A percentile compares a stretch with the other conserved stretches of the same genome.
phyloP scores from a whole-genome alignment of 2,113 vertebrate genomes.

The Cryptotis parvus region DNA sequence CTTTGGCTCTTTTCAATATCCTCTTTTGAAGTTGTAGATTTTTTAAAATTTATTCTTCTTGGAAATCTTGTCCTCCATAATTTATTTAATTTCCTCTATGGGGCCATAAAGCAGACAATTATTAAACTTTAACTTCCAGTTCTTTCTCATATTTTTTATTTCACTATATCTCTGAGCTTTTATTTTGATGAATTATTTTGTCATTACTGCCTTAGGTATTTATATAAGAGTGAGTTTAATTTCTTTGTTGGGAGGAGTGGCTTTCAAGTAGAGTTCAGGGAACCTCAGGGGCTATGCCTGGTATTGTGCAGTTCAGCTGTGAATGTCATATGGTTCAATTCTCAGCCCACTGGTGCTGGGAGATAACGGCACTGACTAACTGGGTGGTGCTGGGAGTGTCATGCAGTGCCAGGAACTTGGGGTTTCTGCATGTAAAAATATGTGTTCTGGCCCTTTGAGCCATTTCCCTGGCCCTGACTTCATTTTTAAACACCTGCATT shows the following conservation, averaged over 20 bases:
- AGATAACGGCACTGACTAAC: no score
- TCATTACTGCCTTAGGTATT: slow-evolving; percentile 7
- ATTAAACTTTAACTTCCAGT: neutral
- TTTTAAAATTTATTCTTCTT: neutral
- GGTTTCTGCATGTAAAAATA: no score
- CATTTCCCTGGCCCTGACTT: neutral
- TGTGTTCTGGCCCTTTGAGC: no score
- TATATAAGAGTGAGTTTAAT: neutral
- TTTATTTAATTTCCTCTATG: neutral
- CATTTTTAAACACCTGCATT: neutral
- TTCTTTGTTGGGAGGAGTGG: no score
- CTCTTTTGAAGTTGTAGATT: neutral
- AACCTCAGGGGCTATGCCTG: no score
- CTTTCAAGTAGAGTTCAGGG: no score
- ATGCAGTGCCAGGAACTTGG: no score
- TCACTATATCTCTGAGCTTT: neutral
- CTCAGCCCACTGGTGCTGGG: no score
- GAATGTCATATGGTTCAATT: no score
- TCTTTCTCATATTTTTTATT: slow-evolving; percentile 5
- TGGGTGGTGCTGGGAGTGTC: no score
- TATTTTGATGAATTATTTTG: neutral
- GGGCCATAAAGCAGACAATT: neutral
- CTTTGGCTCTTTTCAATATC: neutral
- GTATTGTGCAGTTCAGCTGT: no score
- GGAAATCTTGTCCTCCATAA: neutral